Percentiles rank a stretch among this genome's conserved stretches.
phyloP scores from a whole-genome alignment of 2,113 vertebrate species.

The Morone saxatilis region DNA sequence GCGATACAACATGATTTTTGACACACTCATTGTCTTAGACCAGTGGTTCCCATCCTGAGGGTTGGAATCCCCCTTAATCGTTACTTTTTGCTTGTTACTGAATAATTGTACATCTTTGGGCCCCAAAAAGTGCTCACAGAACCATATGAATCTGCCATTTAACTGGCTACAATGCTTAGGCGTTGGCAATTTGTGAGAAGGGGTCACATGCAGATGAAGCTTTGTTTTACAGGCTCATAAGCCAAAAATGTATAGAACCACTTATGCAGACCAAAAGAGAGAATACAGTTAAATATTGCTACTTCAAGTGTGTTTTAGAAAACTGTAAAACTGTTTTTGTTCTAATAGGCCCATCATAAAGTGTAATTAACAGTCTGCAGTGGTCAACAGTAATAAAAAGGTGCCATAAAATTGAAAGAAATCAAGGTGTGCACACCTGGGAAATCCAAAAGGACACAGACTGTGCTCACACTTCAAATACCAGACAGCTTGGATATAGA shows the following conservation, averaged over 20 bases:
- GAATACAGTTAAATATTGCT: neutral
- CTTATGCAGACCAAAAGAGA: neutral
- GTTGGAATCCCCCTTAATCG: neutral
- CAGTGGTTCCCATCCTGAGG: neutral
- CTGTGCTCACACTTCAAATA: slow-evolving; percentile 19
- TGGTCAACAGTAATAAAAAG: slow-evolving; percentile 33
- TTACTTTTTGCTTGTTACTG: neutral
- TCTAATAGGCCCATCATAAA: neutral
- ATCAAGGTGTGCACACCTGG: slow-evolving; percentile 51
- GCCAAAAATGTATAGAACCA: neutral
- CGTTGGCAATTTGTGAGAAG: neutral
- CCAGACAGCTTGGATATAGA: neutral
- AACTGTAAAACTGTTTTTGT: neutral
- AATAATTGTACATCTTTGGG: neutral
- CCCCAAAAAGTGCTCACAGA: neutral
- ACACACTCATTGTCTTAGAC: neutral
- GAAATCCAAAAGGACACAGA: slow-evolving; percentile 57
- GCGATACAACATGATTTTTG: neutral
- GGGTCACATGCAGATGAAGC: neutral
- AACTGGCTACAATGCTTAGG: neutral
- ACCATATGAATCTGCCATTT: neutral
- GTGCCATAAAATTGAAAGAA: slow-evolving; percentile 18
- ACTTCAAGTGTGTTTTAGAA: neutral
- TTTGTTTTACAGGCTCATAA: neutral
- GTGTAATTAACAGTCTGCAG: slow-evolving; percentile 49